phyloP scores from a whole-genome alignment of 2,888 invertebrate species.

The Diarsia dahlii region DNA sequence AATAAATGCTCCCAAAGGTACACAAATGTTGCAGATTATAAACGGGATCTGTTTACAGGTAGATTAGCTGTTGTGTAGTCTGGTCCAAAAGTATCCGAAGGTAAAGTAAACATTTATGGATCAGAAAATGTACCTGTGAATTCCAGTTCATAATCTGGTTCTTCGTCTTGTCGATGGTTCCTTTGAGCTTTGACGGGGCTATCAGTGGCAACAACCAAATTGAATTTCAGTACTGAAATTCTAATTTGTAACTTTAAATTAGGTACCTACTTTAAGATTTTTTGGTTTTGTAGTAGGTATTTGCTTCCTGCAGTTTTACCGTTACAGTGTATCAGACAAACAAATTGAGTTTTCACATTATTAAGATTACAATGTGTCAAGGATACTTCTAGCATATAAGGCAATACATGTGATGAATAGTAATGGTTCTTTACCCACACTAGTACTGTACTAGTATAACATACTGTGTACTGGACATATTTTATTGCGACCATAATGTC shows the following conservation, averaged over 20 bases:
- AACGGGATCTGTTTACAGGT: conserved; percentile 25
- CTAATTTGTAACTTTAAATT: no score
- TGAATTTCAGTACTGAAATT: no score
- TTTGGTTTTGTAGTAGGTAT: background rate
- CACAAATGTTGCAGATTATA: conserved; percentile 26
- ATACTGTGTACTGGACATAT: background rate
- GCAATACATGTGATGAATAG: conserved; percentile 13
- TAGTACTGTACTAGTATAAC: background rate
- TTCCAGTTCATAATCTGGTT: no score
- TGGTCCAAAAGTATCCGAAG: background rate
- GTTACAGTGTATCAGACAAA: background rate
- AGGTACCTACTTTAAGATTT: no score
- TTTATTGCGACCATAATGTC: conserved; percentile 1
- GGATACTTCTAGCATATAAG: background rate
- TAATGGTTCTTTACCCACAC: conserved; percentile 1
- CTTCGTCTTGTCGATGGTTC: background rate
- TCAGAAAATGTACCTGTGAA: background rate
- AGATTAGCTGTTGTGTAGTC: conserved; percentile 15
- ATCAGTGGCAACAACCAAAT: background rate
- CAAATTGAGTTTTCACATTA: background rate
- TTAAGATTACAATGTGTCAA: background rate
- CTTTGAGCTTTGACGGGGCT: background rate
- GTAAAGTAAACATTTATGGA: background rate
- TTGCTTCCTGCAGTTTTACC: background rate
- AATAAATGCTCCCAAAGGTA: conserved; percentile 46